A percentile compares a stretch with the other conserved stretches of the same genome.
phyloP scores from a whole-genome alignment of 2,113 vertebrate species.

The Sorex fumeus region DNA sequence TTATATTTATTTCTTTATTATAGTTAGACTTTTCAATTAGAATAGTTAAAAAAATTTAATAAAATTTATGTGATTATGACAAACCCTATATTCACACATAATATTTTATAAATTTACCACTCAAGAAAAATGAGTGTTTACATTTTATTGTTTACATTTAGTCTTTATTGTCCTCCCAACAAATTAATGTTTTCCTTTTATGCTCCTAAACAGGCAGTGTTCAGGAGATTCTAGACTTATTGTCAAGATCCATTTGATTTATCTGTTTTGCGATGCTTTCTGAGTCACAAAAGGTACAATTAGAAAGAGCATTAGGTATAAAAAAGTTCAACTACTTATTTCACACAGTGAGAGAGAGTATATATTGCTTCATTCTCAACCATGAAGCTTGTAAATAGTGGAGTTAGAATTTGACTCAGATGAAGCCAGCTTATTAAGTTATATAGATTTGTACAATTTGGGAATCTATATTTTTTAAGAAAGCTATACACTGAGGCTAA shows the following conservation, averaged over 20 bases:
- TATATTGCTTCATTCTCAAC: not conserved
- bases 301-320: not conserved
- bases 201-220: not conserved
- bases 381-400: not conserved
- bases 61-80: not conserved
- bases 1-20: not conserved
- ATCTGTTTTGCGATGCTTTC: not conserved
- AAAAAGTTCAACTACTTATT: conserved; percentile 28
- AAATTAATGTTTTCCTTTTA: not conserved
- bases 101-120: not conserved
- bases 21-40: not conserved
- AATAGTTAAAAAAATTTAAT: not conserved
- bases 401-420: not conserved
- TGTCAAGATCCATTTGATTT: not conserved
- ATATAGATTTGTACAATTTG: rapidly evolving
- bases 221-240: conserved; percentile 1
- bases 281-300: not conserved
- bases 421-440: not conserved
- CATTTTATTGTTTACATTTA: not conserved
- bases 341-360: not conserved
- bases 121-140: not conserved
- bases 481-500: not conserved
- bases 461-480: not conserved
- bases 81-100: not conserved
- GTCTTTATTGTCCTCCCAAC: not conserved